Evolutionary conservation across 2,797 vertebrate genomes (phyloP), one percentile per base, ranked within the genome.

Genomic region (Crypturellus tataupa): DNA sequence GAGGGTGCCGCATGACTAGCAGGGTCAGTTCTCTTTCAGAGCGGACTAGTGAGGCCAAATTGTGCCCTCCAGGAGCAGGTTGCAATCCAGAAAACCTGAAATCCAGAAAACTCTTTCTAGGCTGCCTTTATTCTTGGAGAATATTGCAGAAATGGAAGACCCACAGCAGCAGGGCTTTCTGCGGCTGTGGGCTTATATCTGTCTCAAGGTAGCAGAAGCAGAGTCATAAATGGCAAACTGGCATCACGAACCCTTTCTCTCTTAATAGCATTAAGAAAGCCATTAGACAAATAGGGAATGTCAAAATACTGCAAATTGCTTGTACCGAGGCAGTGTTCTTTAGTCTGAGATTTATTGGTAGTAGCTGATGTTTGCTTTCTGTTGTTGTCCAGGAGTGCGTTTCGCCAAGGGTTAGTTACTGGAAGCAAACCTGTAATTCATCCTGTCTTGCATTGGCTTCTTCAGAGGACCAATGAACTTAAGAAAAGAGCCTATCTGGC

Each of bases 401-500:
- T 99, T 89, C 98, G 99, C 77, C 99, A 99, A 94, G 99, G 99
- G 39, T 96, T 99, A 95, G 98, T 99, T 91, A 98, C 95, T 20
- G 99, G 99, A 93, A 99, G 98, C 95, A 99, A 99, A 93, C 98
- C 98, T 37, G 98, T 99, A 51, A 97, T 99, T 94, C 99, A 99
- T 93, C 99, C 99, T 21, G 98, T 99, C 91, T 97, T 99, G 37
- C 97, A 99, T 14, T 99, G 99, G 99, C 98, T 99, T 89, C 98
- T 99, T 16, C 99, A 99, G 97, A 98, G 98, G 93, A 97, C 98
- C 86, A 98, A 85, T 37, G 99, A 99, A 60, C 98, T 99, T 89
- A 99, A 98, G 97, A 99, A 99, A 96, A 98, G 99, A 92, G 99
- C 99, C 6, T 99, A 99, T 92, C 97, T 99, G 94, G 98, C 99